phyloP scores from a whole-genome alignment of 2,113 vertebrate genomes.

The Hiodon tergisus region DNA sequence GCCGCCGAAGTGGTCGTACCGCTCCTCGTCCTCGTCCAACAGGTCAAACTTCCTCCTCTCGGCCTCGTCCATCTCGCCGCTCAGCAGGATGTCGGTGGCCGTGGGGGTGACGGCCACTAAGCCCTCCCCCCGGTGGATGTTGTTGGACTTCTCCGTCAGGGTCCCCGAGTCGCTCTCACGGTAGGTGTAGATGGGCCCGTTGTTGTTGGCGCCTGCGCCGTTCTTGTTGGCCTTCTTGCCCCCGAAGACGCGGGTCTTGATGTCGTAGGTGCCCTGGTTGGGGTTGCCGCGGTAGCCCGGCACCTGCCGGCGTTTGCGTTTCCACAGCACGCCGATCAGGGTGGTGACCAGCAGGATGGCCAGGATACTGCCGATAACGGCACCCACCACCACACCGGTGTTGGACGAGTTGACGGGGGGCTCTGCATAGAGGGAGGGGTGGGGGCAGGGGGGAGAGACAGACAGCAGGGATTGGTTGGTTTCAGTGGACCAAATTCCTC shows the following conservation, averaged over 20 bases:
- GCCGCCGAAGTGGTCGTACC: conserved; percentile 63
- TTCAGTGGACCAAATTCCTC: conserved; percentile 29
- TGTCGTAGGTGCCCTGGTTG: conserved; percentile 57
- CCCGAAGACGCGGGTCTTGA: conserved; percentile 73
- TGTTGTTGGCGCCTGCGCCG: conserved; percentile 62
- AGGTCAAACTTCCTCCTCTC: conserved; percentile 69
- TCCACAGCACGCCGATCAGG: conserved; percentile 62
- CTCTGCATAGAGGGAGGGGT: conserved; percentile 64
- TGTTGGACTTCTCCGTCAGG: conserved; percentile 61
- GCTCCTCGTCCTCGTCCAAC: conserved; percentile 63
- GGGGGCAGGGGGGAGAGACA: conserved; percentile 28
- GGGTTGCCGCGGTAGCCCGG: conserved; percentile 59
- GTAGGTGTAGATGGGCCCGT: conserved; percentile 63
- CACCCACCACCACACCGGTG: conserved; percentile 70
- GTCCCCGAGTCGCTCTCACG: conserved; percentile 53
- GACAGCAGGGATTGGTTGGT: conserved; percentile 37
- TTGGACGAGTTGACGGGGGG: conserved; percentile 61
- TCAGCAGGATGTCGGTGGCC: conserved; percentile 65
- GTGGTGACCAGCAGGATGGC: conserved; percentile 70
- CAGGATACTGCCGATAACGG: conserved; percentile 74
- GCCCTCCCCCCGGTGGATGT: conserved; percentile 47
- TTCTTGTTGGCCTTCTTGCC: conserved; percentile 65
- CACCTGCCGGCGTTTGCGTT: conserved; percentile 62
- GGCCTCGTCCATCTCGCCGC: conserved; percentile 57
- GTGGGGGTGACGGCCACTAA: conserved; percentile 47